Evolutionary conservation across 2,888 invertebrate genomes (phyloP).

Genomic region (Drosophila cracens): DNA sequence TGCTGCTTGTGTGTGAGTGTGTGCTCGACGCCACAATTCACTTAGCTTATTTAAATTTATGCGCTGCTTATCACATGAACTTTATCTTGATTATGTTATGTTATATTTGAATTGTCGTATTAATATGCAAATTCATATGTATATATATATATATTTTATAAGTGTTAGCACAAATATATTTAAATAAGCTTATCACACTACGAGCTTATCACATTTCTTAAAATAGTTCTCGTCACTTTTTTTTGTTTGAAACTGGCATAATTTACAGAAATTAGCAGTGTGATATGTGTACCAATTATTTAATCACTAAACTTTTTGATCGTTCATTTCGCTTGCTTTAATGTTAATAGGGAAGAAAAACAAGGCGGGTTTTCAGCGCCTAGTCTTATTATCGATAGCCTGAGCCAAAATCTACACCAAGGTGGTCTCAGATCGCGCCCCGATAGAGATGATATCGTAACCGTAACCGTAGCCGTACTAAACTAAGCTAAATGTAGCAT

Average conservation of each 20-base stretch:
- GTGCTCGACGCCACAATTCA: slow-evolving; percentile 67
- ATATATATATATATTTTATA: not conserved
- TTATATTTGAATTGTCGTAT: slow-evolving; percentile 47
- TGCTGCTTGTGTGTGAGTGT: slow-evolving; percentile 6
- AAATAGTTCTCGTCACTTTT: not conserved
- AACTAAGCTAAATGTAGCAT: slow-evolving; percentile 67
- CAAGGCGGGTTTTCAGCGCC: not conserved
- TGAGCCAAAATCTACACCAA: slow-evolving; percentile 1
- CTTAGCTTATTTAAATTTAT: slow-evolving; percentile 77
- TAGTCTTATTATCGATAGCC: not conserved
- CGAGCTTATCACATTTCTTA: slow-evolving; percentile 16
- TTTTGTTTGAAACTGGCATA: not conserved
- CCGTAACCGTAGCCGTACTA: slow-evolving; percentile 65
- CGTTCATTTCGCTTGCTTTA: not conserved
- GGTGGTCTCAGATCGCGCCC: not conserved
- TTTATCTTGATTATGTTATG: slow-evolving; percentile 73
- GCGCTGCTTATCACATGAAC: slow-evolving; percentile 79
- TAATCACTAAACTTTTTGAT: not conserved
- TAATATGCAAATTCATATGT: slow-evolving; percentile 16
- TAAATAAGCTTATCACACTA: slow-evolving; percentile 12
- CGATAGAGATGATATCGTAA: slow-evolving; percentile 33
- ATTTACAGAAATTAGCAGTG: not conserved
- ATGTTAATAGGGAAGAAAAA: not conserved
- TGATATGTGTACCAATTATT: not conserved
- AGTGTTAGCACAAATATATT: not conserved